Evolutionary conservation across 2,113 vertebrate genomes (phyloP).

Genomic region (Ciconia maguari): DNA sequence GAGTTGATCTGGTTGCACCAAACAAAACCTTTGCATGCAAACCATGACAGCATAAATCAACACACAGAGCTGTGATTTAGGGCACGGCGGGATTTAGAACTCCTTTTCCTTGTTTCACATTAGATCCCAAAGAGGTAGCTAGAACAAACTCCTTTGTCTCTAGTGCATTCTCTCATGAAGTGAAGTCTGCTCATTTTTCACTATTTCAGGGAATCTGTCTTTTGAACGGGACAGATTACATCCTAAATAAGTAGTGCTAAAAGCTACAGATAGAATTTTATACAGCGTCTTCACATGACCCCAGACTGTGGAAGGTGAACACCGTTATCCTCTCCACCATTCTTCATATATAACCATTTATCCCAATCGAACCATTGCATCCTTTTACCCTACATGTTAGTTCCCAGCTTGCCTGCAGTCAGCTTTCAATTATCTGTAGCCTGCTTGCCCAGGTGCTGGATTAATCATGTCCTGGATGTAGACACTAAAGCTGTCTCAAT

Average conservation of each 20-base stretch:
- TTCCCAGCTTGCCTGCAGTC: background rate
- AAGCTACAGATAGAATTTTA: background rate
- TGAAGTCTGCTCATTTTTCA: background rate
- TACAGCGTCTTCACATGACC: background rate
- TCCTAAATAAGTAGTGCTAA: background rate
- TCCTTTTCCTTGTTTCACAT: background rate
- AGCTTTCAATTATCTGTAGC: background rate
- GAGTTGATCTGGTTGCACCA: background rate
- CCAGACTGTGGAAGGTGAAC: background rate
- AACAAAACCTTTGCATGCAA: background rate
- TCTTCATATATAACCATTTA: background rate
- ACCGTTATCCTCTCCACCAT: background rate
- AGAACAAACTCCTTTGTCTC: background rate
- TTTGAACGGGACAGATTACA: background rate
- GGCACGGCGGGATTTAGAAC: background rate
- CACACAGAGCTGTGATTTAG: background rate
- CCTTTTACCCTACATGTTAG: rapidly evolving
- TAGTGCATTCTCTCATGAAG: background rate
- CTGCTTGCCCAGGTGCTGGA: background rate
- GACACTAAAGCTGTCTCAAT: background rate
- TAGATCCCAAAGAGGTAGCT: background rate
- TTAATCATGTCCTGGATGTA: background rate
- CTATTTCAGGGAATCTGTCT: background rate
- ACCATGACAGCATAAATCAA: background rate
- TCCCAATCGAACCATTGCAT: background rate